A percentile compares a stretch with the other conserved stretches of the same genome.
Conservation (phyloP, 2,113 vertebrate species). For the Phrynocephalus versicolor region DNA sequence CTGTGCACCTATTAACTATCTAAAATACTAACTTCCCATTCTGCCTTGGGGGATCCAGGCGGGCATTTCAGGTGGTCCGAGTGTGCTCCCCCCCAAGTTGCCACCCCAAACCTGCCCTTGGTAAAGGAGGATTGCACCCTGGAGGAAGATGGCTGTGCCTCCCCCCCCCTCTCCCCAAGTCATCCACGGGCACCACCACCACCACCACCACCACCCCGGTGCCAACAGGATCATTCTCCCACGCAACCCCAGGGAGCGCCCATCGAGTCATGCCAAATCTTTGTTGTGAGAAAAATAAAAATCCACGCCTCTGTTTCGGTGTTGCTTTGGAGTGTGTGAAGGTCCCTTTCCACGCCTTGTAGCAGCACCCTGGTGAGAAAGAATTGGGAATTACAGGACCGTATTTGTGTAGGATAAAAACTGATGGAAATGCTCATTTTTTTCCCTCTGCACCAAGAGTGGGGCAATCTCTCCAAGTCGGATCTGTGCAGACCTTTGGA, state of each 20-base stretch:
- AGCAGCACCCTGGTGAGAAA: slow-evolving; percentile 42
- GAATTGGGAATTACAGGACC: background rate
- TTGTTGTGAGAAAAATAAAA: slow-evolving; percentile 84
- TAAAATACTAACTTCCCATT: no score
- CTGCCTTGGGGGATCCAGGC: no score
- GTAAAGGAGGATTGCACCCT: background rate
- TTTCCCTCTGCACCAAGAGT: background rate
- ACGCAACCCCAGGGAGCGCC: background rate
- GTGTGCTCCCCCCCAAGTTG: no score
- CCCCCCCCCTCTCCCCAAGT: no score
- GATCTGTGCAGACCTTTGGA: no score
- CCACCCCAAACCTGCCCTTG: background rate
- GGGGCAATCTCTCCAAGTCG: background rate
- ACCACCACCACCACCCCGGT: no score
- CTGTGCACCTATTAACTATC: no score
- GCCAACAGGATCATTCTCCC: rapidly evolving
- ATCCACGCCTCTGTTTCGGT: slow-evolving; percentile 77
- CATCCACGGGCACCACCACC: background rate
- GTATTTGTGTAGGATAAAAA: background rate
- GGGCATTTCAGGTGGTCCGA: no score
- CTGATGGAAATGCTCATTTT: background rate
- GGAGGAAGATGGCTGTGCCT: background rate
- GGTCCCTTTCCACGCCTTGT: slow-evolving; percentile 69
- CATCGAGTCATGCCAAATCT: slow-evolving; percentile 40
- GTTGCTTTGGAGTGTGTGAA: slow-evolving; percentile 63